Evolutionary conservation across 30 jellyfish, hydroid and myxozoan species (phyloP).

Genomic region (Cassiopea andromeda): DNA sequence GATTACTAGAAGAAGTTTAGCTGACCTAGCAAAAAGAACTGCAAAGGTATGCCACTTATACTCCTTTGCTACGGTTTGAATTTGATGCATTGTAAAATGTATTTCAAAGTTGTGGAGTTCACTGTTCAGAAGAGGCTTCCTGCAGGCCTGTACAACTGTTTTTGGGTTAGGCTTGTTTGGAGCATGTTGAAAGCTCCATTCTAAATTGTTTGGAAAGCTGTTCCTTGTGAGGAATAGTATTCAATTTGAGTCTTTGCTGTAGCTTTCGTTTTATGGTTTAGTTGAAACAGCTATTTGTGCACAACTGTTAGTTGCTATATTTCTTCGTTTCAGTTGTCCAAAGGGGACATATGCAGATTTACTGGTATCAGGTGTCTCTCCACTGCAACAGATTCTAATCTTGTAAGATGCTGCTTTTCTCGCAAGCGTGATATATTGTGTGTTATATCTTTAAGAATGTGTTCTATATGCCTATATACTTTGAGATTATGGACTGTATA

Average conservation of each 20-base stretch:
- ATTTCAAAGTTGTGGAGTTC: too few relatives aligned
- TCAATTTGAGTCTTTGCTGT: background rate
- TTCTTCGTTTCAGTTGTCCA: conserved; percentile 42
- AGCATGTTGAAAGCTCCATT: background rate
- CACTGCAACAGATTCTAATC: conserved; percentile 52
- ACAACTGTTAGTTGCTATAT: background rate
- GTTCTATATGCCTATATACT: too few relatives aligned
- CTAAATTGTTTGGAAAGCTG: background rate
- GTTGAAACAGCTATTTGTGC: background rate
- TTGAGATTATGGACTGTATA: too few relatives aligned
- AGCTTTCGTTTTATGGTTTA: background rate
- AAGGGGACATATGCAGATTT: conserved; percentile 46
- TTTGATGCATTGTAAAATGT: background rate
- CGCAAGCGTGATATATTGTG: too few relatives aligned
- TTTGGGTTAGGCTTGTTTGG: background rate
- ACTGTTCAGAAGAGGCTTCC: too few relatives aligned
- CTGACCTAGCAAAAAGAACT: conserved; percentile 15
- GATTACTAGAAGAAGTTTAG: conserved; percentile 47
- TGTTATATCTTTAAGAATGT: too few relatives aligned
- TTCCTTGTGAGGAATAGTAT: background rate
- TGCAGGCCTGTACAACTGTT: too few relatives aligned
- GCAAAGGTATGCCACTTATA: conserved; percentile 19
- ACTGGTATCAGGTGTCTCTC: conserved; percentile 61
- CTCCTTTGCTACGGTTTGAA: background rate
- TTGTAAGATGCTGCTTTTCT: conserved; percentile 10